phyloP scores from a whole-genome alignment of 2,113 vertebrate genomes.

The Phrynocephalus versicolor region DNA sequence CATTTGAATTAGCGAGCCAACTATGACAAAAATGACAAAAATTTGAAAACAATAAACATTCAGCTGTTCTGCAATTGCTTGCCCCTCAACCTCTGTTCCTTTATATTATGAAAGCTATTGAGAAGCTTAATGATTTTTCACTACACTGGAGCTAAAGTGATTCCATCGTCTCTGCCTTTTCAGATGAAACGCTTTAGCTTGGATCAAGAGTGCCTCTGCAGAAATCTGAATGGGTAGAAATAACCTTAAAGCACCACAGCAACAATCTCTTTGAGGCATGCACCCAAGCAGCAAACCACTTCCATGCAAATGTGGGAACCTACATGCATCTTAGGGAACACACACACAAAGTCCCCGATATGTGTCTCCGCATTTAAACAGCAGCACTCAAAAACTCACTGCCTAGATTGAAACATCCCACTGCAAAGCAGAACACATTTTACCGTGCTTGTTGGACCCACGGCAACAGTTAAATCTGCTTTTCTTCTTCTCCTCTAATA shows the following conservation, averaged over 20 bases:
- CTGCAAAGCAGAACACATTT: conserved; percentile 79
- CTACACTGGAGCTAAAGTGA: conserved; percentile 30
- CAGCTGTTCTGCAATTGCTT: neutral
- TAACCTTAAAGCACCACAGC: conserved; percentile 41
- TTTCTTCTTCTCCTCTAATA: conserved; percentile 96
- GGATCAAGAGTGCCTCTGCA: neutral
- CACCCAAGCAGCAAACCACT: conserved; percentile 55
- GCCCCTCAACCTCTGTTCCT: conserved; percentile 1
- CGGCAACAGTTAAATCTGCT: conserved; percentile 93
- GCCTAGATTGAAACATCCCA: conserved; percentile 53
- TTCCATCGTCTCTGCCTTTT: conserved; percentile 42
- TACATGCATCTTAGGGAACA: conserved; percentile 57
- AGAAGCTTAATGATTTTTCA: neutral
- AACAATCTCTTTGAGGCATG: conserved; percentile 57
- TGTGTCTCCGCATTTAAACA: conserved; percentile 26
- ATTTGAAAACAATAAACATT: neutral
- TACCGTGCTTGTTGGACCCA: conserved; percentile 96
- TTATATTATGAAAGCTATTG: neutral
- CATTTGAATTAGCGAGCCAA: neutral
- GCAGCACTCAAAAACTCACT: conserved; percentile 46
- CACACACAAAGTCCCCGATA: neutral
- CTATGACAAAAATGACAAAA: neutral
- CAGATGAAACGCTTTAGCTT: conserved; percentile 36
- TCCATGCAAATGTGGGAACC: conserved; percentile 41
- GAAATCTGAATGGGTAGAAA: neutral